Evolutionary conservation across 2,888 invertebrate genomes (phyloP).

Genomic region (Enchytraeus crypticus): DNA sequence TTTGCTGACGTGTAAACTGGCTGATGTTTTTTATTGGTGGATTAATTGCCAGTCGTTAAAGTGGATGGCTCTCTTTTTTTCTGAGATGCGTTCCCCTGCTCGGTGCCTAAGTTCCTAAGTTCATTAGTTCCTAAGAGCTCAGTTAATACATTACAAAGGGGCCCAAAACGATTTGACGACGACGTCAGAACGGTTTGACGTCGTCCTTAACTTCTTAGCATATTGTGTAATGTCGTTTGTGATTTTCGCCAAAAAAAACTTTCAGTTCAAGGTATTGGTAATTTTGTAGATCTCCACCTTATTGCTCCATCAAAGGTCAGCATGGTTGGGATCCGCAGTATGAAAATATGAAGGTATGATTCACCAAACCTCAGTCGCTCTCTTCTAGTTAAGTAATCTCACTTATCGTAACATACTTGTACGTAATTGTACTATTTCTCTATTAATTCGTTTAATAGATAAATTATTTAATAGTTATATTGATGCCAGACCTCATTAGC

Average conservation of each 20-base stretch:
- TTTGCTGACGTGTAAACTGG: too few relatives aligned
- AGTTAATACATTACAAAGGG: too few relatives aligned
- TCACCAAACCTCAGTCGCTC: not conserved
- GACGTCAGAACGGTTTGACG: not conserved
- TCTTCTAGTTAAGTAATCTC: not conserved
- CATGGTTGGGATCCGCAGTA: conserved; percentile 27
- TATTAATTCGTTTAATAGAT: not conserved
- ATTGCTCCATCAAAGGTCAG: conserved; percentile 20
- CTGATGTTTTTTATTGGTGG: too few relatives aligned
- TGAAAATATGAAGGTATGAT: conserved; percentile 23
- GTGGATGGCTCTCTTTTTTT: too few relatives aligned
- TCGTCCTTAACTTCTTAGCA: not conserved
- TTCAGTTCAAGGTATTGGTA: not conserved
- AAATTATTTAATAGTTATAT: not conserved
- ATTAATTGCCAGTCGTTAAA: too few relatives aligned
- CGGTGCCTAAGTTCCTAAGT: too few relatives aligned
- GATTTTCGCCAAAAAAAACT: too few relatives aligned
- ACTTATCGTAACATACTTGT: too few relatives aligned
- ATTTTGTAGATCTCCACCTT: conserved; percentile 12
- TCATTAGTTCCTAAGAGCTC: too few relatives aligned
- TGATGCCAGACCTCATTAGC: too few relatives aligned
- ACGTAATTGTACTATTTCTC: too few relatives aligned
- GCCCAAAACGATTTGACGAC: not conserved
- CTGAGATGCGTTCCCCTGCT: too few relatives aligned
- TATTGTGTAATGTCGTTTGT: not conserved